Base-by-base conservation (phyloP, 2,888 invertebrate genomes). In the Bombylius major region DNA sequence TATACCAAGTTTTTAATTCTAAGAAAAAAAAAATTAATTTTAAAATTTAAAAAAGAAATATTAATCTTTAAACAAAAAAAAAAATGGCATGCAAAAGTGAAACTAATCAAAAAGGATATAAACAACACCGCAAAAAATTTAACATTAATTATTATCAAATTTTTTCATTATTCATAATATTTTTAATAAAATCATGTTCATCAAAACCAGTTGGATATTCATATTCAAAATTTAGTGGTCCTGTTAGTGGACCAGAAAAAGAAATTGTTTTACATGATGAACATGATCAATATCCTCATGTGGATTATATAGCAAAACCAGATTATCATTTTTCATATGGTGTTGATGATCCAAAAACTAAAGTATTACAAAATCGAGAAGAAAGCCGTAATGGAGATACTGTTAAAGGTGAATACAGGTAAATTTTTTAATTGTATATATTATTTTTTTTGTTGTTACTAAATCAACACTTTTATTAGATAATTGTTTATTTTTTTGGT, bases 281-380 rank as follows among this genome's bases (percentile, higher is more conserved):
- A 46, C 60, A 65, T 55, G 63, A 64, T 54, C 64, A 78, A 56
- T 77, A 77, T 61, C 70, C 79, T 67, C 79, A 80, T 68, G 77
- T 83, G 51, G 86, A 86, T 69, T 86, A 82, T 69, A 79, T 84
- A 69, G 86, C 85, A 3, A 82, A 83, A 67, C 87, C 87, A 14
- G 85, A 86, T 69, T 88, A 88, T 67, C 78, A 80, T 47, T 88
- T 85, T 71, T 79, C 84, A 1, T 88, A 87, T 65, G 87, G 87
- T 52, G 84, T 88, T 44, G 83, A 86, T 64, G 87, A 88, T 71
- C 84, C 83, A 6, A 76, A 79, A 62, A 83, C 82, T 32, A 84
- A 85, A 54, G 86, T 87, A 70, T 80, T 79, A 55, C 87, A 88
- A 71, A 82, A 81, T 65, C 86, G 85, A 63, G 79, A 83, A 62